phyloP scores from a whole-genome alignment of 2,113 vertebrate genomes.

The Mesocricetus auratus region DNA sequence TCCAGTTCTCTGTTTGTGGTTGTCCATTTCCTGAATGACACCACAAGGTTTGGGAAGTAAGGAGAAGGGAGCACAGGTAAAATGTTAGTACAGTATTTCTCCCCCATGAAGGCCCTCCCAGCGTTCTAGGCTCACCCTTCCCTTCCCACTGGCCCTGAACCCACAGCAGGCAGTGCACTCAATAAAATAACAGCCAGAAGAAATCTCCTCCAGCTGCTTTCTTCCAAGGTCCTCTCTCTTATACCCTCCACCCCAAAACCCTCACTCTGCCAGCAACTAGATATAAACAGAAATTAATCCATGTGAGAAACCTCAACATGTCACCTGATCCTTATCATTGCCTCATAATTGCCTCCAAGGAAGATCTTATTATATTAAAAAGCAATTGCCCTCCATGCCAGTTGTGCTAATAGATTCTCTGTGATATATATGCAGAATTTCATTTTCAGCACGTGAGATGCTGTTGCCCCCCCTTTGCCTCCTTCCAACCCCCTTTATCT shows the following conservation, averaged over 20 bases:
- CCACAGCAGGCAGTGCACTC: not conserved
- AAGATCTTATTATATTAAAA: conserved; percentile 87
- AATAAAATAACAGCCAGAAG: conserved; percentile 57
- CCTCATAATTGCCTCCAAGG: conserved; percentile 82
- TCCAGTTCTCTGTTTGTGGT: not conserved
- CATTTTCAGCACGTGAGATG: conserved; percentile 49
- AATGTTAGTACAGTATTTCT: not conserved
- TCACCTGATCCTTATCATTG: conserved; percentile 85
- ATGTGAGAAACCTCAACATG: conserved; percentile 84
- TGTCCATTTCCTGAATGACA: not conserved
- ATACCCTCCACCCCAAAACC: conserved; percentile 63
- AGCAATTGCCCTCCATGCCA: conserved; percentile 78
- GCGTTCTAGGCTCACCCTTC: not conserved
- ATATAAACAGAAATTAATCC: conserved; percentile 86
- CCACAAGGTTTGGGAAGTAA: not conserved
- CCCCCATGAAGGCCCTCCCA: too few relatives aligned
- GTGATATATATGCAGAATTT: conserved; percentile 79
- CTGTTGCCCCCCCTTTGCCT: conserved; percentile 79
- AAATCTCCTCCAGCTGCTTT: not conserved
- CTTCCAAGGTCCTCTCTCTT: not conserved
- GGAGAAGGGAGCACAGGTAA: too few relatives aligned
- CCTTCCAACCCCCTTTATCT: conserved; percentile 73
- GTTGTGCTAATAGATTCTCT: conserved; percentile 78
- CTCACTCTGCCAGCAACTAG: conserved; percentile 70
- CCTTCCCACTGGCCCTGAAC: not conserved